Evolutionary conservation across 2,113 vertebrate species (phyloP), one percentile per base, ranked within the genome.

Genomic region (Lynx canadensis): DNA sequence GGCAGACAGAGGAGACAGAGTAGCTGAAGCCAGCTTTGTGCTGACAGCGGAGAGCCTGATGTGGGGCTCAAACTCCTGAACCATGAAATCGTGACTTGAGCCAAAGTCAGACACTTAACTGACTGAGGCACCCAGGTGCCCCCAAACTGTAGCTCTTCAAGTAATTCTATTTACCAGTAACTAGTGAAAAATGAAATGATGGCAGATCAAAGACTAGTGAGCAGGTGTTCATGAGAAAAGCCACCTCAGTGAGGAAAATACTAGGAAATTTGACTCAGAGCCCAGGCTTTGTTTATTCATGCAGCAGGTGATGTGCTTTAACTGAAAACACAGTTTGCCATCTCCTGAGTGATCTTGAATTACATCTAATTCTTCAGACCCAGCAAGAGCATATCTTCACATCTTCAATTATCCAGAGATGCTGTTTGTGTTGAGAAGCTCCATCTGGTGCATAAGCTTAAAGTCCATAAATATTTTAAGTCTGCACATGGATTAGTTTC

Each of bases 361-460:
- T 97, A 96, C 95, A 82, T 78, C 90, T 95, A 68, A 96, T 96
- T 91, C 73, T 89, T 91, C 45, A 45, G 19, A 76, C 65, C 52
- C 27, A 33, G 1, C 68, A 55, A 79, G 87, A 89, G 94, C 91
- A 91, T 96, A 97, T 91, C 91, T 92, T 82, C 66, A 63, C 57
- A 65, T 88, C 94, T n/a, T 92, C 84, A 92, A 41, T 97, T 94
- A 90, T 91, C 94, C 50, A 25, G 76, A 85, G 88, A 84, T 57
- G 65, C 80, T 52, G 13, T 95, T 89, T 78, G 55, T 87, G 79
- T 83, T 87, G 76, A 97, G 96, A 94, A 95, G 90, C 73, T 65
- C 94, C 92, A 95, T 78, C 95, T 98, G 95, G 83, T 76, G 31
- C 33, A 74, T 84, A 91, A 94, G 74, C 82, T 91, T 84, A 29